phyloP scores from a whole-genome alignment of 2,797 vertebrate genomes.

The Orestias chungarensis region DNA sequence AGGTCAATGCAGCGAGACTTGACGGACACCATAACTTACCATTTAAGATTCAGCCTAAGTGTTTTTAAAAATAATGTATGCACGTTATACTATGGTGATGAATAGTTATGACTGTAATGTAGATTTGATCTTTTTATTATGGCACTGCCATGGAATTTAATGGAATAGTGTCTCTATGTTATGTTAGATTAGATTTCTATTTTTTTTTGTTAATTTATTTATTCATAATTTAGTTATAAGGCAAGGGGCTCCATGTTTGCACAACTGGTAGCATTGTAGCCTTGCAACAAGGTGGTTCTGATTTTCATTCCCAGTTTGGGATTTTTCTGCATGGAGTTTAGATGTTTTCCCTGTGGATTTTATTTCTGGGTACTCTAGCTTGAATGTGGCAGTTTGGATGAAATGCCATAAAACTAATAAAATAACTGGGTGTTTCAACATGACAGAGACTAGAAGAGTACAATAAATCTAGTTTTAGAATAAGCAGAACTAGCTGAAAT shows the following conservation, averaged over 20 bases:
- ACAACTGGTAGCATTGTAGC: neutral
- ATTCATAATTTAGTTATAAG: neutral
- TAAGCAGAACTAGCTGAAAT: too few species aligned
- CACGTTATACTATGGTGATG: too few species aligned
- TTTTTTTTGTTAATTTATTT: too few species aligned
- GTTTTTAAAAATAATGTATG: neutral
- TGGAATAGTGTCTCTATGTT: too few species aligned
- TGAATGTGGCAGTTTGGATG: too few species aligned
- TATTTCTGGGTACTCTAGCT: neutral
- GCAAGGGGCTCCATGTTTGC: neutral
- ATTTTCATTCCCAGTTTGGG: neutral
- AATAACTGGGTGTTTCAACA: too few species aligned
- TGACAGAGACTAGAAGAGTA: too few species aligned
- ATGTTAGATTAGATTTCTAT: too few species aligned
- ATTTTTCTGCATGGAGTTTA: neutral
- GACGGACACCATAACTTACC: constrained; percentile 25
- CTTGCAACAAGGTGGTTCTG: neutral
- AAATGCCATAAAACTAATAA: too few species aligned
- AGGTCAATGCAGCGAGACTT: constrained; percentile 51
- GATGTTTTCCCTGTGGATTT: neutral
- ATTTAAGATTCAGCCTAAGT: constrained; percentile 19
- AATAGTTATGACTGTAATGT: neutral
- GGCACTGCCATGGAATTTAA: too few species aligned
- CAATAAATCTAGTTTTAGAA: too few species aligned
- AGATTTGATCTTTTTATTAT: neutral